A percentile compares a stretch with the other conserved stretches of the same genome.
Evolutionary conservation across 2,113 vertebrate species (phyloP).

Genomic region (Indicator indicator): DNA sequence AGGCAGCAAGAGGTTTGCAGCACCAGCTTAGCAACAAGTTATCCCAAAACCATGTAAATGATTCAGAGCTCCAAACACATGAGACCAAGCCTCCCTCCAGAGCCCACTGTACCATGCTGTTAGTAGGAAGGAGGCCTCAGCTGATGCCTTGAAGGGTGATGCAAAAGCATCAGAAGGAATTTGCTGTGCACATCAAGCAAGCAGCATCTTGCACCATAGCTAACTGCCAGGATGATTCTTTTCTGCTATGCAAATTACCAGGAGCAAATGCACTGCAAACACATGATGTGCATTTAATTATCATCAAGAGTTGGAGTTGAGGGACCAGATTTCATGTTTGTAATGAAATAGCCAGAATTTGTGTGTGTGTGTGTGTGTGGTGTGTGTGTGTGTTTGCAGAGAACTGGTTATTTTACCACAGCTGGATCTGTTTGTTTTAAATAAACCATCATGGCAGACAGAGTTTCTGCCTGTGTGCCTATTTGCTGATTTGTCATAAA

Average conservation of each 20-base stretch:
- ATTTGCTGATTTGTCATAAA: slow-evolving; percentile 13
- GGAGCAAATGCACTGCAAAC: slow-evolving; percentile 39
- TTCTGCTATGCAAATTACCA: slow-evolving; percentile 61
- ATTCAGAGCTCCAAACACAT: neutral
- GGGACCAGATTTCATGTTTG: slow-evolving; percentile 18
- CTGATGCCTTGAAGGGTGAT: neutral
- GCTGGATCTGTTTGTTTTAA: slow-evolving; percentile 70
- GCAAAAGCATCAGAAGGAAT: slow-evolving; percentile 1
- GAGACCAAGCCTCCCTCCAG: neutral
- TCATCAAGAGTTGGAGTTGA: slow-evolving; percentile 29
- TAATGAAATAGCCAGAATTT: slow-evolving; percentile 65
- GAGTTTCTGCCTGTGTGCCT: neutral
- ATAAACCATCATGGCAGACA: slow-evolving; percentile 53
- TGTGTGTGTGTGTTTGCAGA: slow-evolving; percentile 39
- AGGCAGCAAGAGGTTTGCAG: slow-evolving; percentile 1
- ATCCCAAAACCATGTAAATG: neutral
- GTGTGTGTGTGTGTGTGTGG: slow-evolving; percentile 31
- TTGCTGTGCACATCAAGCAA: slow-evolving; percentile 11
- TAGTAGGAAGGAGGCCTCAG: neutral
- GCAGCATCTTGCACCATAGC: neutral
- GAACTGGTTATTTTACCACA: slow-evolving; percentile 53
- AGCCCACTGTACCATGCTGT: slow-evolving; percentile 1
- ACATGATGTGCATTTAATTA: slow-evolving; percentile 70
- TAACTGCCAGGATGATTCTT: slow-evolving; percentile 73
- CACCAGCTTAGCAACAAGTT: slow-evolving; percentile 20